Evolutionary conservation across 1,140 invertebrate species (phyloP).

Genomic region (Galleria mellonella): DNA sequence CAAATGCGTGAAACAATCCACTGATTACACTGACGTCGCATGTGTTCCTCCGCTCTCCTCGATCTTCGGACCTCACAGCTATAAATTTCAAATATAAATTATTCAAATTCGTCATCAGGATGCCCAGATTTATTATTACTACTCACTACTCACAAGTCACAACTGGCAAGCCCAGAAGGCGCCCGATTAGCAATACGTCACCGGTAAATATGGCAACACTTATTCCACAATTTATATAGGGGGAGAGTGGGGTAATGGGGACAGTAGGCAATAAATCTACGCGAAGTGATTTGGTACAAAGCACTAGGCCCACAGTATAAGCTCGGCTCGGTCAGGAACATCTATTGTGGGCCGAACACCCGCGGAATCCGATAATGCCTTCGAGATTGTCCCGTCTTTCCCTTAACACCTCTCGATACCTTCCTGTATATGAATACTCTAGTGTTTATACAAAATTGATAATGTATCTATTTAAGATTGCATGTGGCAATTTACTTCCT

Average conservation of each 20-base stretch:
- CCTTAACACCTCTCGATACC: conserved; percentile 61
- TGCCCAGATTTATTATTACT: conserved; percentile 64
- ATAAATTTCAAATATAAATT: conserved; percentile 67
- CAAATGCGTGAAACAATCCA: neutral
- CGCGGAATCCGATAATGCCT: conserved; percentile 67
- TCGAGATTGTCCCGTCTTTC: conserved; percentile 66
- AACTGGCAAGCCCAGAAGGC: conserved; percentile 45
- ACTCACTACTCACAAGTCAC: conserved; percentile 51
- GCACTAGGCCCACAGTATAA: conserved; percentile 60
- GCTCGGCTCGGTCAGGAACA: conserved; percentile 54
- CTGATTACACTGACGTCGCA: conserved; percentile 6
- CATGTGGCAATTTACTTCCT: neutral
- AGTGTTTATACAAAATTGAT: conserved; percentile 31
- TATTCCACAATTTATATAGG: conserved; percentile 65
- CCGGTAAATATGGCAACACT: conserved; percentile 71
- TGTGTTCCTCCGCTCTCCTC: conserved; percentile 29
- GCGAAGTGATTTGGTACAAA: conserved; percentile 69
- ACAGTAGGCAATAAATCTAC: conserved; percentile 64
- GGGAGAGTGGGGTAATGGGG: conserved; percentile 56
- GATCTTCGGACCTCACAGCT: conserved; percentile 33
- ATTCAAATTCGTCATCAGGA: conserved; percentile 60
- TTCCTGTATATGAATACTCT: conserved; percentile 24
- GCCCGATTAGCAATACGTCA: conserved; percentile 66
- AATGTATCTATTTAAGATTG: conserved; percentile 25
- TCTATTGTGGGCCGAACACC: conserved; percentile 59